Conservation (phyloP, 2,797 vertebrate species). For the Hyperoplus lanceolatus region DNA sequence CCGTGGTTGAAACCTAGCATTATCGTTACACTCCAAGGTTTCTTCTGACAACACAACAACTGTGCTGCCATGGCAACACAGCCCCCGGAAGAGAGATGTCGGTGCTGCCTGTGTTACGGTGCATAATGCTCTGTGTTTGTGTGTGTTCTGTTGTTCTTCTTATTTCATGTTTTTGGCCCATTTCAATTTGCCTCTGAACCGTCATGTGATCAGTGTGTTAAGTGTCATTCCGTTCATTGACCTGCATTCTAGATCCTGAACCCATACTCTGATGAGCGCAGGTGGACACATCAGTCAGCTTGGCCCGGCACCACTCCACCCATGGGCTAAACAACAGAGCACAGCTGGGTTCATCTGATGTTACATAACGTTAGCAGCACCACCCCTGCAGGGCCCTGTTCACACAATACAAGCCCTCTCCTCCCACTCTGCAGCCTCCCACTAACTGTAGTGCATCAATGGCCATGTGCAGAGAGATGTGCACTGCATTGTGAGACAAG, state of each 20-base stretch:
- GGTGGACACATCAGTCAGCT: slow-evolving; percentile 71
- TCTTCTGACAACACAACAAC: slow-evolving; percentile 75
- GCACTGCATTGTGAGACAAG: slow-evolving; percentile 61
- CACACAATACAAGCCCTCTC: slow-evolving; percentile 68
- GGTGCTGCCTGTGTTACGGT: slow-evolving; percentile 5
- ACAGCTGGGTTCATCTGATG: slow-evolving; percentile 76
- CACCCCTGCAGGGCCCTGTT: slow-evolving; percentile 78
- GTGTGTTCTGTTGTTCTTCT: too few species aligned
- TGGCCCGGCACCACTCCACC: slow-evolving; percentile 63
- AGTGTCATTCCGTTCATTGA: slow-evolving; percentile 36
- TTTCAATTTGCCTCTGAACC: slow-evolving; percentile 33
- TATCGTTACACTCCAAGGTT: slow-evolving; percentile 73
- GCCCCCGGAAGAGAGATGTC: slow-evolving; percentile 30
- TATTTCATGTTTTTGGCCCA: slow-evolving; percentile 21
- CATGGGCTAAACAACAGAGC: slow-evolving; percentile 69
- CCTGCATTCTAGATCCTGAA: slow-evolving; percentile 32
- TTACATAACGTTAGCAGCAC: slow-evolving; percentile 73
- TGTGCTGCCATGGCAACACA: slow-evolving; percentile 74
- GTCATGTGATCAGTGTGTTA: slow-evolving; percentile 34
- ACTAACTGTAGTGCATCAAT: slow-evolving; percentile 53
- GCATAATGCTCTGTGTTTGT: too few species aligned
- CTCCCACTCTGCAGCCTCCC: slow-evolving; percentile 72
- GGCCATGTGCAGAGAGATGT: slow-evolving; percentile 74
- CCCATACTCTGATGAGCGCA: slow-evolving; percentile 52
- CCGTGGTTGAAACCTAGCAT: slow-evolving; percentile 60